phyloP scores from a whole-genome alignment of 2,888 invertebrate species.

The Lithophane semibrunnea region DNA sequence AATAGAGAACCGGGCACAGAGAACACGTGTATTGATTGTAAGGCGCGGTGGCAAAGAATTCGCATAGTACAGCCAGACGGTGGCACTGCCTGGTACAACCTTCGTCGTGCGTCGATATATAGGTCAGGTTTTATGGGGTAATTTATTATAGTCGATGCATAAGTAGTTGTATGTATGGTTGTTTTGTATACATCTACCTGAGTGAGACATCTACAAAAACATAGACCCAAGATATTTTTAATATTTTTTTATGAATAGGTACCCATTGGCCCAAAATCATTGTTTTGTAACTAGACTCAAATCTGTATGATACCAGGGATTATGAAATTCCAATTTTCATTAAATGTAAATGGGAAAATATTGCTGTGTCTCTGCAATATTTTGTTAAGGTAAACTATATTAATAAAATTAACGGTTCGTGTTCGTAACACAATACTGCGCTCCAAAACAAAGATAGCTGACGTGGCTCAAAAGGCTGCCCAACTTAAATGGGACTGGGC shows the following conservation, averaged over 20 bases:
- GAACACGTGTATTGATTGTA: constrained; percentile 81
- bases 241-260: neutral
- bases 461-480: too few relatives aligned
- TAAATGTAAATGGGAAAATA: too few relatives aligned
- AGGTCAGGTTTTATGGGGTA: constrained; percentile 79
- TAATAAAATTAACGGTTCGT: too few relatives aligned
- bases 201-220: neutral
- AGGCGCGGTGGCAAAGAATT: constrained; percentile 72
- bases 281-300: neutral
- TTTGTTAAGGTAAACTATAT: neutral
- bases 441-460: too few relatives aligned
- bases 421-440: too few relatives aligned
- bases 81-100: constrained; percentile 77
- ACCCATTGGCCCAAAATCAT: too few relatives aligned
- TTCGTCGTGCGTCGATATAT: constrained; percentile 70
- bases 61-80: constrained; percentile 69
- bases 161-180: constrained; percentile 24
- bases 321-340: too few relatives aligned
- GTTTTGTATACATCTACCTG: constrained; percentile 26
- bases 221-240: neutral
- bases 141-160: constrained; percentile 52
- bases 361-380: neutral
- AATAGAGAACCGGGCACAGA: constrained; percentile 46
- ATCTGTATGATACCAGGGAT: neutral
- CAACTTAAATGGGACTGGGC: too few relatives aligned